A percentile compares a stretch with the other conserved stretches of the same genome.
These are phyloP conservation scores for Ctenochaetus hawaiiensis DNA, from an alignment of 2,797 vertebrate genomes.

Conservation along the genomic window DNA sequence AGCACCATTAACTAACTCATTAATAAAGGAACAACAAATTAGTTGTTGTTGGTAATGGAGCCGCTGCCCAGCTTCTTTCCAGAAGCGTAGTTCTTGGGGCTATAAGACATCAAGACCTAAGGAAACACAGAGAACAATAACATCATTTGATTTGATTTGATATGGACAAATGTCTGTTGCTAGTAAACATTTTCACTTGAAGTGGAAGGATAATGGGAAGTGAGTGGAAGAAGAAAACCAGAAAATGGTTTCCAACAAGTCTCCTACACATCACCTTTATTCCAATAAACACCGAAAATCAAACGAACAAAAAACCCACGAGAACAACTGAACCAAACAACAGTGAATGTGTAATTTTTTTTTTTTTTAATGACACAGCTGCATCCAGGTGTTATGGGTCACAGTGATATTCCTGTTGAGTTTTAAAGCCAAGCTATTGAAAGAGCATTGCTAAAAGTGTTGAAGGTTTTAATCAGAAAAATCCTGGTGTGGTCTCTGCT, in stretches of 20 bases:
- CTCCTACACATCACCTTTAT: neutral
- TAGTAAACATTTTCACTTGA: neutral
- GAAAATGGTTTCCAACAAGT: neutral
- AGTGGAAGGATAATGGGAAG: neutral
- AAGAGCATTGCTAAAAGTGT: neutral
- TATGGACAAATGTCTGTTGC: neutral
- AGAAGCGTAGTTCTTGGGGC: neutral
- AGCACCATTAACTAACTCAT: neutral
- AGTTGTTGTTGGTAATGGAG: neutral
- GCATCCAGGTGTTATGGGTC: slow-evolving; percentile 9
- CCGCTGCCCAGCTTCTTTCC: neutral
- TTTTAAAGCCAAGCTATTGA: neutral
- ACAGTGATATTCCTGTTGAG: neutral
- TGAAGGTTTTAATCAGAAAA: neutral
- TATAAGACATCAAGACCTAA: neutral
- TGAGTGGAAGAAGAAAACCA: neutral
- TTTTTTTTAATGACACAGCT: neutral
- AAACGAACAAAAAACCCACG: neutral
- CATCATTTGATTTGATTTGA: neutral
- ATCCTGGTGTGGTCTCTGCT: neutral
- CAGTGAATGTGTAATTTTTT: neutral
- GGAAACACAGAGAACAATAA: neutral
- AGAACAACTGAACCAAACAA: neutral
- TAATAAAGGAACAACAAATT: neutral
- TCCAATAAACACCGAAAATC: neutral